Evolutionary conservation across 2,113 vertebrate species (phyloP).

Genomic region (Perca schrenkii): DNA sequence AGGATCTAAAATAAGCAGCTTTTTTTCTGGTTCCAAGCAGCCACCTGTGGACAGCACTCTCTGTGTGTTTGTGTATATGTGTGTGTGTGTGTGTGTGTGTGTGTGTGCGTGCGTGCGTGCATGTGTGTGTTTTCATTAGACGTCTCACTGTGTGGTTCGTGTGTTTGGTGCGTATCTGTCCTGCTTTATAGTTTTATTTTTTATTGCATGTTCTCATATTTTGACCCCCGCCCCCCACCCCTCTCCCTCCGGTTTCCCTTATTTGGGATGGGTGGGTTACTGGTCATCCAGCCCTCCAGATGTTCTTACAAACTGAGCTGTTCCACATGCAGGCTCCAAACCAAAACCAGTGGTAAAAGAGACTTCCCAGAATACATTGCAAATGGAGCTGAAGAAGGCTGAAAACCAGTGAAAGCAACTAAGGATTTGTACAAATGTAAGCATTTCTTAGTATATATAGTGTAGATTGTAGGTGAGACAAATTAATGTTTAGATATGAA

Average conservation of each 20-base stretch:
- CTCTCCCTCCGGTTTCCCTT: slow-evolving; percentile 17
- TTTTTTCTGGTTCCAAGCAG: slow-evolving; percentile 28
- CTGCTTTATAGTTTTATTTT: not conserved
- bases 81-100: slow-evolving; percentile 12
- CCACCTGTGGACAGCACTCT: slow-evolving; percentile 56
- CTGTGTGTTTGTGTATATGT: slow-evolving; percentile 1
- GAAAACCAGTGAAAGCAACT: not conserved
- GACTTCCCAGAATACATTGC: slow-evolving; percentile 37
- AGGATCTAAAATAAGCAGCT: slow-evolving; percentile 55
- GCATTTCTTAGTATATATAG: not conserved
- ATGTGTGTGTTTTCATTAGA: slow-evolving; percentile 38
- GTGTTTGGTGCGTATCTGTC: slow-evolving; percentile 1
- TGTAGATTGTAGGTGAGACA: too few species aligned
- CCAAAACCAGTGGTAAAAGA: slow-evolving; percentile 46
- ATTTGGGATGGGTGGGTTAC: slow-evolving; percentile 38
- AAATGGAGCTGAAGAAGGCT: not conserved
- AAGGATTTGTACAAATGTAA: not conserved
- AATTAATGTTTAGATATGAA: not conserved
- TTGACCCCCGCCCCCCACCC: not conserved
- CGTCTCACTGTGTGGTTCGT: slow-evolving; percentile 30
- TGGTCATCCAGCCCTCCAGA: slow-evolving; percentile 57
- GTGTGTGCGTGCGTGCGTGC: too few species aligned
- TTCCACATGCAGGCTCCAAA: slow-evolving; percentile 56
- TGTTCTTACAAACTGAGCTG: slow-evolving; percentile 49
- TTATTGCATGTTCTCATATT: not conserved